These are phyloP conservation scores for Arctia plantaginis DNA, from an alignment of 2,888 invertebrate genomes.

Conservation along the genomic window DNA sequence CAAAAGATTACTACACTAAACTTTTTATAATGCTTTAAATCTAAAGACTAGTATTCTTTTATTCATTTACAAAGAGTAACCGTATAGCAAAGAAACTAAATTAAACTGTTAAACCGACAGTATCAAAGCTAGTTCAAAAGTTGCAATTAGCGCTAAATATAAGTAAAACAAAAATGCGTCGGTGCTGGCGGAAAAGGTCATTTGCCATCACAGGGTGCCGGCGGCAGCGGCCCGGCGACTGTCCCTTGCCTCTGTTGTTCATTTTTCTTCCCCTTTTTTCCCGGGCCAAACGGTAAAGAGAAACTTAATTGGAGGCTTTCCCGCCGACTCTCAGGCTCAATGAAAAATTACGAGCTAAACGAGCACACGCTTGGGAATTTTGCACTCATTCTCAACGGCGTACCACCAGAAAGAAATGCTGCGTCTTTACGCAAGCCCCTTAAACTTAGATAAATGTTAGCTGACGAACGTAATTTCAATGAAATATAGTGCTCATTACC, in stretches of 20 bases:
- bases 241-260: conserved; percentile 79
- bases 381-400: conserved; percentile 73
- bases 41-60: background rate
- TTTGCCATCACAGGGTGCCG: conserved; percentile 70
- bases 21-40: background rate
- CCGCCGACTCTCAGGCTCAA: conserved; percentile 83
- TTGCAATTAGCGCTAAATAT: conserved; percentile 54
- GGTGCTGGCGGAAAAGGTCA: conserved; percentile 59
- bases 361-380: conserved; percentile 84
- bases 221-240: conserved; percentile 60
- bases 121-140: conserved; percentile 42
- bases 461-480: conserved; percentile 76
- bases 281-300: conserved; percentile 82
- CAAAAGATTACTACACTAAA: background rate
- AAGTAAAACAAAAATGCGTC: conserved; percentile 55
- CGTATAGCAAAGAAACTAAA: background rate
- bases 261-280: conserved; percentile 81
- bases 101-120: conserved; percentile 1
- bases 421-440: conserved; percentile 69
- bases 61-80: background rate
- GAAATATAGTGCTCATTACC: conserved; percentile 72
- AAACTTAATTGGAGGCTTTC: conserved; percentile 86
- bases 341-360: conserved; percentile 86
- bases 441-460: conserved; percentile 76
- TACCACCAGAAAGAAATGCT: conserved; percentile 73